These are phyloP conservation scores for Sebastes vulpes DNA, from an alignment of 2,797 vertebrate genomes.

Conservation along the genomic window DNA sequence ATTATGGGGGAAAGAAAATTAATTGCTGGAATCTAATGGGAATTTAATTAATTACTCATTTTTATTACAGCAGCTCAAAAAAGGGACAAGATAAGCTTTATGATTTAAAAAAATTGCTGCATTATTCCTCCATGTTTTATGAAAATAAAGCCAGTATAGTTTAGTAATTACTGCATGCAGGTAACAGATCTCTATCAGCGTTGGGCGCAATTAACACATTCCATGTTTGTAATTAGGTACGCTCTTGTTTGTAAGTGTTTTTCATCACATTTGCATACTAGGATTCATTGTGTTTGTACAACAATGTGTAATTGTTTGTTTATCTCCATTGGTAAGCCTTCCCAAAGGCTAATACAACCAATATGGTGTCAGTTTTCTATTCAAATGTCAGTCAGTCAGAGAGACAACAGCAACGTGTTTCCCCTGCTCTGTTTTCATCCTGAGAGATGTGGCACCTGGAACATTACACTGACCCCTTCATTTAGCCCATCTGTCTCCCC, in stretches of 20 bases:
- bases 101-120: not conserved
- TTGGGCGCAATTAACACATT: not conserved
- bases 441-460: conserved; percentile 19
- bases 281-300: conserved; percentile 14
- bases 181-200: not conserved
- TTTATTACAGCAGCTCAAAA: conserved; percentile 24
- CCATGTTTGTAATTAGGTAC: not conserved
- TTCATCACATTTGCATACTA: not conserved
- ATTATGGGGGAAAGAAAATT: conserved; percentile 44
- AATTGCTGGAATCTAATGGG: conserved; percentile 40
- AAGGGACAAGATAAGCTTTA: conserved; percentile 31
- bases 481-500: conserved; percentile 14
- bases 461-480: conserved; percentile 1
- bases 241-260: not conserved
- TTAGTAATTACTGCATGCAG: not conserved
- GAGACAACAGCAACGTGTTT: conserved; percentile 1
- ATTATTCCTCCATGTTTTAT: not conserved
- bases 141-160: not conserved
- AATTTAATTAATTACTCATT: conserved; percentile 61
- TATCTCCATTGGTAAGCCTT: conserved; percentile 16
- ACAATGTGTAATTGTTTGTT: conserved; percentile 19
- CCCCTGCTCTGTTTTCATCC: conserved; percentile 17
- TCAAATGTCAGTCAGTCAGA: conserved; percentile 14
- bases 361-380: conserved; percentile 20
- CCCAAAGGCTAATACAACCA: conserved; percentile 2